phyloP scores from a whole-genome alignment of 2,113 vertebrate genomes.

The Ibidorhyncha struthersii region DNA sequence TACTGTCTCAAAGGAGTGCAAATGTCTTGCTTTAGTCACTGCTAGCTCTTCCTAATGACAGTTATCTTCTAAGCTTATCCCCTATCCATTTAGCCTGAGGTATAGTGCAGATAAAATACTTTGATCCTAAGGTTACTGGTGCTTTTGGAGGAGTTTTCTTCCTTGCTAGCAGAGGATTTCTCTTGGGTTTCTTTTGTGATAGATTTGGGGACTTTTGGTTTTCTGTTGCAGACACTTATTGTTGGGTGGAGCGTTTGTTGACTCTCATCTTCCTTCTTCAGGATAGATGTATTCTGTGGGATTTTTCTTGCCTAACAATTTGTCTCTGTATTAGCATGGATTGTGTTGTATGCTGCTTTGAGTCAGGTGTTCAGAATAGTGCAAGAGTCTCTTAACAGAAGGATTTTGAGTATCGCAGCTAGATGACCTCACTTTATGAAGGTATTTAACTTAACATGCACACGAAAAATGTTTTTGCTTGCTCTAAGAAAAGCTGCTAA shows the following conservation, averaged over 20 bases:
- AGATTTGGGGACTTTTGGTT: background rate
- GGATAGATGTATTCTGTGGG: background rate
- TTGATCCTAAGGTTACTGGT: background rate
- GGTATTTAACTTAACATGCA: background rate
- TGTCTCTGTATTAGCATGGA: background rate
- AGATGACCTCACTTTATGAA: background rate
- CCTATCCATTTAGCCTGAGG: background rate
- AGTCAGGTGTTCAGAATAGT: background rate
- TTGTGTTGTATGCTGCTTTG: background rate
- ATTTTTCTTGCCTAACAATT: background rate
- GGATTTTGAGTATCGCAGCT: fast-evolving
- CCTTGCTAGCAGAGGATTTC: background rate
- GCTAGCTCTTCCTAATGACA: background rate
- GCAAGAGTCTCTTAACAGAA: background rate
- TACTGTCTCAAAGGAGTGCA: background rate
- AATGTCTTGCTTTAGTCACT: background rate
- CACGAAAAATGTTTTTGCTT: background rate
- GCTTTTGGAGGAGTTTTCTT: background rate
- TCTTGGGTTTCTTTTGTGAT: background rate
- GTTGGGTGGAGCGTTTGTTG: background rate
- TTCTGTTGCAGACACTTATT: background rate
- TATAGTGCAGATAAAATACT: background rate
- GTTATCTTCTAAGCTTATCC: background rate
- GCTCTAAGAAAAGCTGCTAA: background rate
- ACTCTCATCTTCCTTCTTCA: background rate